Conservation (phyloP, 1,140 invertebrate species). For the Brachystomella parvula region DNA sequence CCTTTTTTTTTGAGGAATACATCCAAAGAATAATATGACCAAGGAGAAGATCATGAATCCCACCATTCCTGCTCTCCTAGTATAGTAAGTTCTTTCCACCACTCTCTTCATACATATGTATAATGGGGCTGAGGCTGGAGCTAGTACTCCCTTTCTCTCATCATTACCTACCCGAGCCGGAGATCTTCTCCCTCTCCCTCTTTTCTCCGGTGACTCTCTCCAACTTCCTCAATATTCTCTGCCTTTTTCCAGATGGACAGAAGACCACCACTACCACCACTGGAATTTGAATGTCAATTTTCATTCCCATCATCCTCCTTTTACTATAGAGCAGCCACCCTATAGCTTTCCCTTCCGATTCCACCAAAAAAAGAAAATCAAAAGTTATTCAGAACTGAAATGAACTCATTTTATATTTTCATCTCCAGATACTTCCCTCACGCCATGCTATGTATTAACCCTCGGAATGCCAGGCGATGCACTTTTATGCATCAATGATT, state of each 20-base stretch:
- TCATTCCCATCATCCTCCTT: conserved; percentile 35
- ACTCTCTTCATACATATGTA: conserved; percentile 6
- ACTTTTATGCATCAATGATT: too few species aligned
- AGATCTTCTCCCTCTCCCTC: not conserved
- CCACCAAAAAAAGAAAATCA: conserved; percentile 8
- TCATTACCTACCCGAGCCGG: not conserved
- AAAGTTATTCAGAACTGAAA: too few species aligned
- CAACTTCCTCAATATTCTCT: conserved; percentile 7
- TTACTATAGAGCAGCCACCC: conserved; percentile 8
- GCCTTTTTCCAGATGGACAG: not conserved
- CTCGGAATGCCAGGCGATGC: too few species aligned
- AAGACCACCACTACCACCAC: conserved; percentile 6
- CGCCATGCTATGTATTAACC: too few species aligned
- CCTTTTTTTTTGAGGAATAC: not conserved
- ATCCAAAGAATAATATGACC: conserved; percentile 2
- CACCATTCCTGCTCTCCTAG: not conserved
- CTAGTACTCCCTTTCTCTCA: not conserved
- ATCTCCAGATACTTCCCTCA: conserved; percentile 4
- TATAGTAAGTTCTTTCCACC: not conserved
- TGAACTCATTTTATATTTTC: not conserved
- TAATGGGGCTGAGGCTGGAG: not conserved
- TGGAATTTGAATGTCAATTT: conserved; percentile 38
- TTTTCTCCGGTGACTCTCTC: not conserved
- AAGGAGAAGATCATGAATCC: conserved; percentile 6
- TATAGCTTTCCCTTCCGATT: not conserved